Evolutionary conservation across 2,113 vertebrate species (phyloP), one percentile per base, ranked within the genome.

Genomic region (Petaurus breviceps): DNA sequence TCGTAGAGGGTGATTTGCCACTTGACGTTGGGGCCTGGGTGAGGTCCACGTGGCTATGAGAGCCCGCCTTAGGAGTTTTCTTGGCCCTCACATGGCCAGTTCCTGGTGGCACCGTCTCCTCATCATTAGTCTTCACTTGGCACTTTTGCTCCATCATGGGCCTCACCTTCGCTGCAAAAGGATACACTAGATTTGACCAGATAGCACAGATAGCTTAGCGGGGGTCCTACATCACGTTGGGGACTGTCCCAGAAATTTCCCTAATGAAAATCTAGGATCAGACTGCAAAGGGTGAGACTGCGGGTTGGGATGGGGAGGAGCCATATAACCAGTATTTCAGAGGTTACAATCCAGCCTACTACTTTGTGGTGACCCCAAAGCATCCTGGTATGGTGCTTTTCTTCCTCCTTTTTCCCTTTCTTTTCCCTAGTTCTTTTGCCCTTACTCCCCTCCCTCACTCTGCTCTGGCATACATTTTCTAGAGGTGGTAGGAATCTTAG

Each of bases 121-220:
- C 0, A 0, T 94, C 68, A n/a, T 92, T 46, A 50, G 51, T 37
- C 51, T 94, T 31, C 94, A 51, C 3, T 0, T 50, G 53, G 16
- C 5, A 1, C 51, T 0, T 0, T 19, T 96, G 68, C 8, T 6
- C 0, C 5, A 52, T 28, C 19, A 47, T 77, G 50, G 57, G 28
- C 24, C 0, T 0, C 2, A n/a, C 50, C 5, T 37, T n/a, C 52
- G 84, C 93, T 95, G 91, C 19, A 91, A 93, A 96, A 92, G 52
- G 53, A 93, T 77, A 84, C 7, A 43, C n/a, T 43, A 43, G 68
- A 43, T 84, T 84, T 43, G 68, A n/a, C n/a, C n/a, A 43, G 37
- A 22, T 22, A 7, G 8, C 68, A 37, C 3, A 68, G 61, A 68
- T 16, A 19, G 19, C 68, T 2, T 6, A 84, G 68, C 68, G 23